Percentiles rank a stretch among this genome's conserved stretches.
These are phyloP conservation scores for Phylloscopus trochiloides DNA, from an alignment of 2,113 vertebrate species.

Conservation along the genomic window DNA sequence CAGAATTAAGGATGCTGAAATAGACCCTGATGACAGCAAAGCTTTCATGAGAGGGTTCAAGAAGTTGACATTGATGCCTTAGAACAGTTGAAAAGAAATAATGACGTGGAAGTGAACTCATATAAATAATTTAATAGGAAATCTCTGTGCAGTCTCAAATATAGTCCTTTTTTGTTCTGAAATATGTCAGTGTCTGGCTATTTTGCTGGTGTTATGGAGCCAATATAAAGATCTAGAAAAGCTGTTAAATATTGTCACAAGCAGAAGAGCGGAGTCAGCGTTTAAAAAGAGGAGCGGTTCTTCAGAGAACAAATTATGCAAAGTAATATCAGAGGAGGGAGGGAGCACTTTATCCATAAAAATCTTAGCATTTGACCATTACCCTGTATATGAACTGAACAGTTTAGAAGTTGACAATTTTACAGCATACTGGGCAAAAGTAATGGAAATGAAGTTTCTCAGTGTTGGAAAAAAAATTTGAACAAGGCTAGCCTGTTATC, in stretches of 20 bases:
- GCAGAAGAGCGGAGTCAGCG: not conserved
- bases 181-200: conserved; percentile 33
- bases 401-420: not conserved
- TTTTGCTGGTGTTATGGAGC: conserved; percentile 11
- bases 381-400: not conserved
- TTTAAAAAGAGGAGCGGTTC: conserved; percentile 20
- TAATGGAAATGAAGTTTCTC: conserved; percentile 14
- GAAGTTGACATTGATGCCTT: conserved; percentile 55
- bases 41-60: conserved; percentile 46
- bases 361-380: not conserved
- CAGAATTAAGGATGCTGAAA: conserved; percentile 60
- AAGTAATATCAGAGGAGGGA: not conserved
- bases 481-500: not conserved
- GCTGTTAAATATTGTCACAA: conserved; percentile 38
- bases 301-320: not conserved
- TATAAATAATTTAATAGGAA: conserved; percentile 69
- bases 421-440: not conserved
- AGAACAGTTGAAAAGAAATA: conserved; percentile 52
- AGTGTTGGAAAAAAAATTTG: not conserved
- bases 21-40: conserved; percentile 52
- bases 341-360: not conserved
- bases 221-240: conserved; percentile 15
- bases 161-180: conserved; percentile 54
- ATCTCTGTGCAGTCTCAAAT: conserved; percentile 27
- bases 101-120: conserved; percentile 52